phyloP scores from a whole-genome alignment of 53 echinoderm and acorn worm species.

The Actinopyga echinites region DNA sequence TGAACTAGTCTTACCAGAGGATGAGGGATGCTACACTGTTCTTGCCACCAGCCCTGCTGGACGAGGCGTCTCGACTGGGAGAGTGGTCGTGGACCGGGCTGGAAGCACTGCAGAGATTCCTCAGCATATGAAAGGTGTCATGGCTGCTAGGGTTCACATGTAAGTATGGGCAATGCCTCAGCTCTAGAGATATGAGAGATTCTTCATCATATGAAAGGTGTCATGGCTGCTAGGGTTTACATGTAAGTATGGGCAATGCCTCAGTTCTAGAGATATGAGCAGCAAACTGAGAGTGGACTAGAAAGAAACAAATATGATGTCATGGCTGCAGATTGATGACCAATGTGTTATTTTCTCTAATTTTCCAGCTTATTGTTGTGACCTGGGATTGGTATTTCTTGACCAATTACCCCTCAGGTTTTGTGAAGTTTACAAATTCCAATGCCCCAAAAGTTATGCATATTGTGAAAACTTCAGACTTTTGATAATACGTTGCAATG shows the following conservation, averaged over 20 bases:
- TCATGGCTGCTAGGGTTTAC: conserved; percentile 81
- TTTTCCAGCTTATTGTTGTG: too few relatives aligned
- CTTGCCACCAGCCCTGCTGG: conserved; percentile 87
- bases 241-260: conserved; percentile 57
- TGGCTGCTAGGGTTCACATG: conserved; percentile 85
- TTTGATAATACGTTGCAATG: too few relatives aligned
- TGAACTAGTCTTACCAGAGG: conserved; percentile 78
- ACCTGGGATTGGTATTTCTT: too few relatives aligned
- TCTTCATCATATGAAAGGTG: conserved; percentile 92
- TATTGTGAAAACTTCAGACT: too few relatives aligned
- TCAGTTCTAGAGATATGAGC: background rate
- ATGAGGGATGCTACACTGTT: conserved; percentile 87
- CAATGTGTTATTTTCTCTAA: too few relatives aligned
- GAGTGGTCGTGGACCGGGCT: conserved; percentile 67
- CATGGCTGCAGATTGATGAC: too few relatives aligned
- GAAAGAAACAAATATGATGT: too few relatives aligned
- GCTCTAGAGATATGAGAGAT: conserved; percentile 35
- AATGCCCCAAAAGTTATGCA: too few relatives aligned
- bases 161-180: conserved; percentile 44
- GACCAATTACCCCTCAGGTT: too few relatives aligned
- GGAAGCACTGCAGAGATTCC: conserved; percentile 66
- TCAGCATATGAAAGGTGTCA: conserved; percentile 91
- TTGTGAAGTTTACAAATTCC: too few relatives aligned
- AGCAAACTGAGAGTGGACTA: too few relatives aligned
- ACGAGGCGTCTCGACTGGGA: conserved; percentile 73